A percentile compares a stretch with the other conserved stretches of the same genome.
These are phyloP conservation scores for Galagoides demidoff DNA, from an alignment of 2,797 vertebrate genomes.

Conservation along the genomic window DNA sequence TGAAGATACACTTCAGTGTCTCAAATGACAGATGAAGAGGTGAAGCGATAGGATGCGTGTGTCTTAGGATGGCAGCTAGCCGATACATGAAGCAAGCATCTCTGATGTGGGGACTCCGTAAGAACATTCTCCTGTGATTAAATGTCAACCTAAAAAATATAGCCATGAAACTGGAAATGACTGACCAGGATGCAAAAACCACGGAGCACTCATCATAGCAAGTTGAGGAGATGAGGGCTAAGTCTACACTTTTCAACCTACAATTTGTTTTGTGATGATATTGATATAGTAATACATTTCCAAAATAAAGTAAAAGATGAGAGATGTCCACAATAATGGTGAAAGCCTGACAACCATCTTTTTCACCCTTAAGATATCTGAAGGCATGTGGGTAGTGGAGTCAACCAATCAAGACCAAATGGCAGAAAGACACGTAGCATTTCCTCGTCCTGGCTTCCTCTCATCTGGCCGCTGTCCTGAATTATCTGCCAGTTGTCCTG, in stretches of 20 bases:
- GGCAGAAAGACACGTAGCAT: neutral
- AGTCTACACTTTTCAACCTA: neutral
- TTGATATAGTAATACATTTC: neutral
- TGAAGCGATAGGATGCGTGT: neutral
- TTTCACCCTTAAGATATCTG: constrained; percentile 10
- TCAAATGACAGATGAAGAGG: constrained; percentile 27
- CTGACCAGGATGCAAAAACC: neutral
- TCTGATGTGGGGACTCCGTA: neutral
- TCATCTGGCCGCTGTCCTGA: neutral
- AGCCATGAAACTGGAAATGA: constrained; percentile 30
- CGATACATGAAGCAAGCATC: neutral
- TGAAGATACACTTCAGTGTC: neutral
- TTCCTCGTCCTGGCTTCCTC: neutral
- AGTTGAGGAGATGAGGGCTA: neutral
- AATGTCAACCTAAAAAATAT: constrained; percentile 5
- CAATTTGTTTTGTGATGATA: neutral
- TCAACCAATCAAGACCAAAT: neutral
- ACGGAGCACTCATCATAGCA: neutral
- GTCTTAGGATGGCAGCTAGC: neutral
- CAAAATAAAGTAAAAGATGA: constrained; percentile 21
- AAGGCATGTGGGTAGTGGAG: neutral
- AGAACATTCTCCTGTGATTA: constrained; percentile 1
- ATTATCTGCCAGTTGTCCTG: neutral
- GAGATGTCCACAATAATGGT: constrained; percentile 4
- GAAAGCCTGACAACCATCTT: neutral